These are phyloP conservation scores for Sebastes schlegelii DNA, from an alignment of 2,113 vertebrate species.

Conservation along the genomic window DNA sequence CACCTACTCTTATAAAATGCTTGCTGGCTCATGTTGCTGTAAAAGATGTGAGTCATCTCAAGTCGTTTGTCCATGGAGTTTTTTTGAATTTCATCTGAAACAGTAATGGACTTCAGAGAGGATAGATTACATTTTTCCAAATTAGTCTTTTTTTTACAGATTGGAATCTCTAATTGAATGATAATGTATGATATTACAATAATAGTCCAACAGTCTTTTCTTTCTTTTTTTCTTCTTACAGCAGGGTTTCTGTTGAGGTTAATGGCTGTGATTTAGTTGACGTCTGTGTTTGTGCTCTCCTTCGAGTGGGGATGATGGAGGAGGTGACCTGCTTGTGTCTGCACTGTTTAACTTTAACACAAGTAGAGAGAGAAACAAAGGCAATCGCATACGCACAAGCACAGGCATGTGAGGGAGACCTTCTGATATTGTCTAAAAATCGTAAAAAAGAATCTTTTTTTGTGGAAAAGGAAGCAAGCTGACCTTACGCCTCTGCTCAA, in stretches of 20 bases:
- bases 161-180: conserved; percentile 5
- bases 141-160: not conserved
- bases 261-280: conserved; percentile 58
- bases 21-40: not conserved
- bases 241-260: conserved; percentile 38
- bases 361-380: conserved; percentile 52
- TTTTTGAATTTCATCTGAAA: not conserved
- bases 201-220: conserved; percentile 8
- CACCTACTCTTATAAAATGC: not conserved
- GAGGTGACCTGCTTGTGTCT: conserved; percentile 59
- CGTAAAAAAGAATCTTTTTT: no score
- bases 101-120: not conserved
- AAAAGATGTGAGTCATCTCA: not conserved
- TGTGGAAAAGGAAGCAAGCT: not conserved
- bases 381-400: not conserved
- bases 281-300: conserved; percentile 56
- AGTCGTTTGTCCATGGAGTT: not conserved
- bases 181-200: conserved; percentile 2
- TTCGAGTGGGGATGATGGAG: conserved; percentile 58
- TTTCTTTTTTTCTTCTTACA: not conserved
- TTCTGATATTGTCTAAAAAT: not conserved
- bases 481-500: not conserved
- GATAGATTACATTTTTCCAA: not conserved
- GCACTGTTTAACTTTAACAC: conserved; percentile 71
- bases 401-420: not conserved